phyloP scores from a whole-genome alignment of 2,113 vertebrate genomes.

The Cyanoramphus novaezelandiae region DNA sequence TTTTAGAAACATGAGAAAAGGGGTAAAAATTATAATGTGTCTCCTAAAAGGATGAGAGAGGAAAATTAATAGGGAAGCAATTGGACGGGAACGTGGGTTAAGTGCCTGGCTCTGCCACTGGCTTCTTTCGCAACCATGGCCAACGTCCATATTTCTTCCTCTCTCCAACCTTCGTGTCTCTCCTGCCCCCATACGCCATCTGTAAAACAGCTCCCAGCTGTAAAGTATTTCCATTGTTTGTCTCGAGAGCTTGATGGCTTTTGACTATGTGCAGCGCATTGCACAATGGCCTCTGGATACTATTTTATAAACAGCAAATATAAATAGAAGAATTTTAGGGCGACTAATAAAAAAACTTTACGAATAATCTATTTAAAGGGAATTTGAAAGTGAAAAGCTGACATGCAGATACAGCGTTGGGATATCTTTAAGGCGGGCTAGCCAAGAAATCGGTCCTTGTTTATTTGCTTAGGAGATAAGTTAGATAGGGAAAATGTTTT shows the following conservation, averaged over 20 bases:
- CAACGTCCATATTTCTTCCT: slow-evolving; percentile 18
- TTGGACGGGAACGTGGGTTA: background rate
- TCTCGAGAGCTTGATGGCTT: slow-evolving; percentile 38
- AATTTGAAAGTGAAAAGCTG: slow-evolving; percentile 60
- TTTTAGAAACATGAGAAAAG: background rate
- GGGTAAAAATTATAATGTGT: background rate
- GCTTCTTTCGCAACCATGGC: slow-evolving; percentile 3
- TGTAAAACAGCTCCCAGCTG: slow-evolving; percentile 27
- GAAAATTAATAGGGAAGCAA: slow-evolving; percentile 12
- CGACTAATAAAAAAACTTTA: slow-evolving; percentile 10
- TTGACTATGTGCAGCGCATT: background rate
- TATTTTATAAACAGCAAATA: slow-evolving; percentile 47
- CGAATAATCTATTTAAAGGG: slow-evolving; percentile 44
- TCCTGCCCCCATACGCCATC: slow-evolving; percentile 9
- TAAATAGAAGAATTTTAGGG: slow-evolving; percentile 51
- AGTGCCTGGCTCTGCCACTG: slow-evolving; percentile 35
- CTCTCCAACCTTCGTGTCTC: background rate
- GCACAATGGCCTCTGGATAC: slow-evolving; percentile 44
- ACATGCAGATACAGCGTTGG: slow-evolving; percentile 31
- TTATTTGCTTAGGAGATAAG: slow-evolving; percentile 62
- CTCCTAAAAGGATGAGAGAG: background rate
- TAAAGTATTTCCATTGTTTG: slow-evolving; percentile 53
- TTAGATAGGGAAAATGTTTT: slow-evolving; percentile 27
- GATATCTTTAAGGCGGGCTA: background rate
- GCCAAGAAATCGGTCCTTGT: slow-evolving; percentile 38